Evolutionary conservation across 2,113 vertebrate species (phyloP).

Genomic region (Drymodes brunneopygia): DNA sequence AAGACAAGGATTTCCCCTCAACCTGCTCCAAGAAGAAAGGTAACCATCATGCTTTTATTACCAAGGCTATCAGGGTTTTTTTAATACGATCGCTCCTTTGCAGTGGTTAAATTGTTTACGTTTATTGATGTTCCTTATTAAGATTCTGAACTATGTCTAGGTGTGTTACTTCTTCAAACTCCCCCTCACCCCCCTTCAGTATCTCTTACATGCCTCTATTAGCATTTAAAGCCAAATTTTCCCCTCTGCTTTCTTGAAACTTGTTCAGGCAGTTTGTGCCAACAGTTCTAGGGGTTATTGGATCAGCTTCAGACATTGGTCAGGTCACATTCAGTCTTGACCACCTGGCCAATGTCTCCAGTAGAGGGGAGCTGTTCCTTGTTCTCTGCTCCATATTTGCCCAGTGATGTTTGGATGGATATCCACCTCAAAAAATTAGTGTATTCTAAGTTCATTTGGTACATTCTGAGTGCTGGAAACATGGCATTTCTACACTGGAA

Average conservation of each 20-base stretch:
- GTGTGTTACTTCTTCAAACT: background rate
- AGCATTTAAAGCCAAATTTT: background rate
- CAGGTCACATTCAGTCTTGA: background rate
- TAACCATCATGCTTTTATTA: conserved; percentile 29
- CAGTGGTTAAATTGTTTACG: background rate
- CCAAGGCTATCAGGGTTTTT: background rate
- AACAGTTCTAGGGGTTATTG: background rate
- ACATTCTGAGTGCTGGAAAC: background rate
- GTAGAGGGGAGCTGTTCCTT: background rate
- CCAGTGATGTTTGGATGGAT: background rate
- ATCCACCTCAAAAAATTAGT: background rate
- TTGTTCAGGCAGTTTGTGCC: background rate
- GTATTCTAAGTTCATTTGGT: background rate
- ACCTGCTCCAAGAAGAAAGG: conserved; percentile 99
- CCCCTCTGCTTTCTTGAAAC: background rate
- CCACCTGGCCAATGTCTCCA: background rate
- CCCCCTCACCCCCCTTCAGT: rapidly evolving
- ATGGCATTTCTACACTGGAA: background rate
- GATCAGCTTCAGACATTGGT: background rate
- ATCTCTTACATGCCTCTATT: background rate
- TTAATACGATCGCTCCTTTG: background rate
- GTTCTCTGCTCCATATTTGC: background rate
- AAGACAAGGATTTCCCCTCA: conserved; percentile 96
- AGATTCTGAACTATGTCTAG: background rate
- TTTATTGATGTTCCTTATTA: background rate